Percentiles rank a stretch among this genome's conserved stretches.
Evolutionary conservation across 37 sponge, comb jelly and placozoan genomes (phyloP).

Genomic region (Chondrilla cf. caribensis): DNA sequence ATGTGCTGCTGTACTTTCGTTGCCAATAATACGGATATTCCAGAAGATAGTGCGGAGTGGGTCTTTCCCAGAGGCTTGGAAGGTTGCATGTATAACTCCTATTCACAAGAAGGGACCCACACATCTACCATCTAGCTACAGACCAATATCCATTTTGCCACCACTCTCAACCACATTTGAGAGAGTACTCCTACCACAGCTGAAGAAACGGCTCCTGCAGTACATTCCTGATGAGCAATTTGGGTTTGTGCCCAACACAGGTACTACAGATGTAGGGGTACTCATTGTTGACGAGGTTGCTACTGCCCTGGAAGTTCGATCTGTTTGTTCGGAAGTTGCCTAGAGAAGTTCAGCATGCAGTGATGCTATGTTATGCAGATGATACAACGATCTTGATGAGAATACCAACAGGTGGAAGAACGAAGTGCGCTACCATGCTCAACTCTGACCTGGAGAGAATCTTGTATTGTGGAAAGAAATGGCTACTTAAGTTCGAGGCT

Average conservation of each 20-base stretch:
- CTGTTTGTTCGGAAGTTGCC: slow-evolving; percentile 3
- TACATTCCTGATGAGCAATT: slow-evolving; percentile 29
- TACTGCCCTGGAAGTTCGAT: not conserved
- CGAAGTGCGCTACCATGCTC: not conserved
- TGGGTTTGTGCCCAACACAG: slow-evolving; percentile 7
- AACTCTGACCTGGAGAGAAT: not conserved
- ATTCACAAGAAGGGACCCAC: slow-evolving; percentile 20
- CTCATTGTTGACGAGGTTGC: slow-evolving; percentile 10
- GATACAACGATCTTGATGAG: slow-evolving; percentile 9
- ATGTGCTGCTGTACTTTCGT: slow-evolving; percentile 7
- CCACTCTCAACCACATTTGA: slow-evolving; percentile 20
- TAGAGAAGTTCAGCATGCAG: slow-evolving; percentile 4
- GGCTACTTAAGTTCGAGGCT: slow-evolving; percentile 10
- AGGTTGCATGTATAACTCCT: slow-evolving; percentile 6
- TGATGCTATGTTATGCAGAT: slow-evolving; percentile 24
- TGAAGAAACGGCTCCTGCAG: not conserved
- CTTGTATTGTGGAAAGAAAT: slow-evolving; percentile 9
- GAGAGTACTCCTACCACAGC: slow-evolving; percentile 6
- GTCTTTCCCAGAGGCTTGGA: slow-evolving; percentile 19
- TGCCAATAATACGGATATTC: slow-evolving; percentile 5
- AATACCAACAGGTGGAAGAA: slow-evolving; percentile 13
- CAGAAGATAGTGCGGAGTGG: slow-evolving; percentile 23
- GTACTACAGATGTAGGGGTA: slow-evolving; percentile 25
- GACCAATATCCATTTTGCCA: slow-evolving; percentile 31
- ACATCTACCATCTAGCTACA: slow-evolving; percentile 14